Evolutionary conservation across 2,113 vertebrate genomes (phyloP).

Genomic region (Megaceryle maxima): DNA sequence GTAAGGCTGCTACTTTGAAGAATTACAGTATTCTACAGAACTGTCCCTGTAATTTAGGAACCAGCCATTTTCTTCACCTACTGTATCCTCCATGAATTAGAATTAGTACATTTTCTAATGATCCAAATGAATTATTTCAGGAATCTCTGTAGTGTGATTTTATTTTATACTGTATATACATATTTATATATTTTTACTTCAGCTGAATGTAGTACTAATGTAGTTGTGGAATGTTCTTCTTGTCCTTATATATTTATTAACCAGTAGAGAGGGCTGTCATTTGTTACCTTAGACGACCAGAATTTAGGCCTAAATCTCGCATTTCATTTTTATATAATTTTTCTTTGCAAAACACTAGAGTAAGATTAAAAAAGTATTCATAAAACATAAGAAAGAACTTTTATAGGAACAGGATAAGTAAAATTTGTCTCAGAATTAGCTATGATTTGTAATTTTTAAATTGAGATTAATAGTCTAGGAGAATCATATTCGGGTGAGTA

Average conservation of each 20-base stretch:
- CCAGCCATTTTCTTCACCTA: neutral
- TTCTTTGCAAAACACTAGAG: neutral
- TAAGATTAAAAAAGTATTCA: neutral
- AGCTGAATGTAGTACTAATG: neutral
- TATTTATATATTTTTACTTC: neutral
- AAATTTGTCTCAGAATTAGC: neutral
- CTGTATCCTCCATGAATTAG: neutral
- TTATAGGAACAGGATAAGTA: neutral
- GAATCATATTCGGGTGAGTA: neutral
- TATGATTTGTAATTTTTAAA: neutral
- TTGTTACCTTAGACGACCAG: neutral
- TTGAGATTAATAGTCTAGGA: neutral
- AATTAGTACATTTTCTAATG: neutral
- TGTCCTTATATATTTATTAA: neutral
- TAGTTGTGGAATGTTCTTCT: neutral
- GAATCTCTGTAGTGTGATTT: neutral
- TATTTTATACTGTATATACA: neutral
- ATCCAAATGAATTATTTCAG: neutral
- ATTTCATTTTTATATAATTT: neutral
- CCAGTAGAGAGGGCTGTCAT: conserved; percentile 36
- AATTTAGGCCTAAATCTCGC: neutral
- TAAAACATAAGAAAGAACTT: neutral
- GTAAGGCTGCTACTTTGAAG: neutral
- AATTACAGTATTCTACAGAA: neutral
- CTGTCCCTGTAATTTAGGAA: neutral